Evolutionary conservation across 2,888 invertebrate species (phyloP).

Genomic region (Heliconius sara): DNA sequence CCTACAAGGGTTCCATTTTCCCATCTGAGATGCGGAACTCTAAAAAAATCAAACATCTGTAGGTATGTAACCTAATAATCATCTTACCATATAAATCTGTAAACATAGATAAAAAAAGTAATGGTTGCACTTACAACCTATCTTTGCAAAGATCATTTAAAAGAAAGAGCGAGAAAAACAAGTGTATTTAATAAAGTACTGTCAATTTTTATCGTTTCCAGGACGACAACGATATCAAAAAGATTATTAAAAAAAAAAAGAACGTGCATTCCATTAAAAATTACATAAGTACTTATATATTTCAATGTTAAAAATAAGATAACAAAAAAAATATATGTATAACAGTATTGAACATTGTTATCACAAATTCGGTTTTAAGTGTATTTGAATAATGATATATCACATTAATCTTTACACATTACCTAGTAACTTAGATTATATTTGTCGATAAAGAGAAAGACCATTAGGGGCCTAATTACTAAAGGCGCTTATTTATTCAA

Average conservation of each 20-base stretch:
- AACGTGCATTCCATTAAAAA: neutral
- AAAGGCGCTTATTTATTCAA: neutral
- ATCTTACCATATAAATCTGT: too few relatives aligned
- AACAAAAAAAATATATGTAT: neutral
- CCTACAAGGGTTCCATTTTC: too few relatives aligned
- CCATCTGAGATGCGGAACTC: too few relatives aligned
- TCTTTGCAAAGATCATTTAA: too few relatives aligned
- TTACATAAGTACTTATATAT: neutral
- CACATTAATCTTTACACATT: neutral
- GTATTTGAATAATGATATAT: neutral
- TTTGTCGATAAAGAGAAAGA: neutral
- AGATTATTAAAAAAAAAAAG: neutral
- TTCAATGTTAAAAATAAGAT: neutral
- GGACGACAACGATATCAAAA: neutral
- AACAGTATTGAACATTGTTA: neutral
- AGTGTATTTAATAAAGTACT: neutral
- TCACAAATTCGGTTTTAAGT: neutral
- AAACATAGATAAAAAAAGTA: too few relatives aligned
- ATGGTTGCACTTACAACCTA: too few relatives aligned
- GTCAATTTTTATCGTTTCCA: neutral
- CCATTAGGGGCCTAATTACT: neutral
- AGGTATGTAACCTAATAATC: too few relatives aligned
- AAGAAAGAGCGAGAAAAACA: neutral
- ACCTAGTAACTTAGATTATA: constrained; percentile 11
- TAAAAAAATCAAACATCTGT: too few relatives aligned